phyloP scores from a whole-genome alignment of 2,113 vertebrate species.

The Caracal caracal region DNA sequence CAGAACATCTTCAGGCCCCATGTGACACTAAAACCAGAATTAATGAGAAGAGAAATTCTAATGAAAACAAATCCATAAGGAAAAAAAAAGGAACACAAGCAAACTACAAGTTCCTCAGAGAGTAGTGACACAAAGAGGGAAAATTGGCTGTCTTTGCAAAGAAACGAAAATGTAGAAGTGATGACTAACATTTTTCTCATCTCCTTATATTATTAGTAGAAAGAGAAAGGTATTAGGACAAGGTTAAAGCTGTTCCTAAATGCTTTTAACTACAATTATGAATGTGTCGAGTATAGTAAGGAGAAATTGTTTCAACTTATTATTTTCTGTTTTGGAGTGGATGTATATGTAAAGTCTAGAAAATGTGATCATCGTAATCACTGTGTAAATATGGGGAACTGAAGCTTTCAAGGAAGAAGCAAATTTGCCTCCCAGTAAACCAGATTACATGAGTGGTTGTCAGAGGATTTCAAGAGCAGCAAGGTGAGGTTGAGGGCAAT shows the following conservation, averaged over 20 bases:
- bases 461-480: slow-evolving; percentile 29
- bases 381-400: background rate
- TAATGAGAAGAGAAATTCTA: background rate
- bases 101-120: background rate
- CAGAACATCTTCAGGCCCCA: background rate
- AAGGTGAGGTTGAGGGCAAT: slow-evolving; percentile 1
- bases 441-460: background rate
- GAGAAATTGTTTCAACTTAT: background rate
- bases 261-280: background rate
- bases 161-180: background rate
- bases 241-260: background rate
- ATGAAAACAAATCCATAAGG: background rate
- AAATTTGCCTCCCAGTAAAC: slow-evolving; percentile 59
- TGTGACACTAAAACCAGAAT: background rate
- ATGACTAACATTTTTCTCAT: background rate
- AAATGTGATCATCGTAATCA: background rate
- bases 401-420: slow-evolving; percentile 40
- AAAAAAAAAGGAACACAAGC: background rate
- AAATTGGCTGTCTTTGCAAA: background rate
- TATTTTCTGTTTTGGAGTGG: background rate
- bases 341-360: background rate
- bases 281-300: background rate
- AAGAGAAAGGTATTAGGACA: background rate
- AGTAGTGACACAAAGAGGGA: background rate
- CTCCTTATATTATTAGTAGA: background rate